phyloP scores from a whole-genome alignment of 2,797 vertebrate genomes.

The Paedocypris micromegethes region DNA sequence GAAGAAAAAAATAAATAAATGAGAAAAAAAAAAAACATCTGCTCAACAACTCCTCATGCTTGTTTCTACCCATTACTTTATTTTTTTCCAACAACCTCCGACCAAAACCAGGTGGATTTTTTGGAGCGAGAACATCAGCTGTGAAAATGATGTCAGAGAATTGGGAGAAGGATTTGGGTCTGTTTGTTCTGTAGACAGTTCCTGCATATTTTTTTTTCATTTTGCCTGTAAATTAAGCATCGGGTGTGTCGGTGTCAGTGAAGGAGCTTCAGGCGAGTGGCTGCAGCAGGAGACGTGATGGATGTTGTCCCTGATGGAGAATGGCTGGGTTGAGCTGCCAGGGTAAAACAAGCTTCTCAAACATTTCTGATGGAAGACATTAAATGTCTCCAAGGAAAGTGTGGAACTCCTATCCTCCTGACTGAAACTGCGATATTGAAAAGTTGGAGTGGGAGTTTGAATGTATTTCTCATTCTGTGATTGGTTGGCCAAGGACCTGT shows the following conservation, averaged over 20 bases:
- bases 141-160: constrained; percentile 21
- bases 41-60: too few species aligned
- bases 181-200: constrained; percentile 35
- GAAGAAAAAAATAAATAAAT: too few species aligned
- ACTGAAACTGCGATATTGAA: too few species aligned
- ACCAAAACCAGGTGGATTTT: background rate
- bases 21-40: too few species aligned
- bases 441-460: too few species aligned
- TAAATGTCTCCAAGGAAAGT: constrained; percentile 29
- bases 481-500: too few species aligned
- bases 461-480: too few species aligned
- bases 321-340: constrained; percentile 36
- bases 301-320: constrained; percentile 50
- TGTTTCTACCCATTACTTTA: too few species aligned
- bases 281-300: constrained; percentile 45
- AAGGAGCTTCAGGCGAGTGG: constrained; percentile 31
- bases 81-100: too few species aligned
- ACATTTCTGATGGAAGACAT: constrained; percentile 15
- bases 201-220: constrained; percentile 34
- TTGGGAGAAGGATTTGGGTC: constrained; percentile 30
- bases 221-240: constrained; percentile 39
- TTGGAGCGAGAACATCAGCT: constrained; percentile 11
- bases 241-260: constrained; percentile 24
- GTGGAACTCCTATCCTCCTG: too few species aligned
- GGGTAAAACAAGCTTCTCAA: constrained; percentile 22